Evolutionary conservation across 2,888 invertebrate genomes (phyloP).

Genomic region (Furcula furcula): DNA sequence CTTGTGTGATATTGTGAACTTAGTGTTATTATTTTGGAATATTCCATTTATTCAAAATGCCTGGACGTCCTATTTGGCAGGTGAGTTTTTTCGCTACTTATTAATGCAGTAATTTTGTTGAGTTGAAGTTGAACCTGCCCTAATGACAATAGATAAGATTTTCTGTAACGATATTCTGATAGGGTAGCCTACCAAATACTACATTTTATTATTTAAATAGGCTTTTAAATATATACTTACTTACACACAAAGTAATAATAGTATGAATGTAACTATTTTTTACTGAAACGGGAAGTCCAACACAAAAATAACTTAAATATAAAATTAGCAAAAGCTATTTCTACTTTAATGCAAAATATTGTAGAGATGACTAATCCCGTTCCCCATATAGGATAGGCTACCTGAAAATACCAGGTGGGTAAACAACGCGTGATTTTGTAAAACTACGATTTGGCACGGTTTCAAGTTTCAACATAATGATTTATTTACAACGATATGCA

Average conservation of each 20-base stretch:
- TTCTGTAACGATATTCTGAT: too few relatives aligned
- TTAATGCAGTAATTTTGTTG: too few relatives aligned
- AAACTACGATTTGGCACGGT: constrained; percentile 41
- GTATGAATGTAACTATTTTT: too few relatives aligned
- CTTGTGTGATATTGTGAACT: constrained; percentile 50
- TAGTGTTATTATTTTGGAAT: constrained; percentile 50
- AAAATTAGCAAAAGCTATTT: background rate
- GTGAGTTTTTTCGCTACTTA: constrained; percentile 75
- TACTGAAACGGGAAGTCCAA: too few relatives aligned
- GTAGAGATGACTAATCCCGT: constrained; percentile 30
- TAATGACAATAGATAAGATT: too few relatives aligned
- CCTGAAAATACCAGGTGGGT: constrained; percentile 61
- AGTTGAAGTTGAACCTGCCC: too few relatives aligned
- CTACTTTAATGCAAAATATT: background rate
- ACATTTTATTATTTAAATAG: too few relatives aligned
- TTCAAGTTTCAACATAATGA: constrained; percentile 32
- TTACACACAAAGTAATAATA: too few relatives aligned
- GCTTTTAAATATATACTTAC: too few relatives aligned
- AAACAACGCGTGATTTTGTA: constrained; percentile 40
- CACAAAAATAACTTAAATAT: background rate
- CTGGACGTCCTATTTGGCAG: constrained; percentile 90
- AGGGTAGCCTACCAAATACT: too few relatives aligned
- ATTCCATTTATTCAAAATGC: constrained; percentile 76
- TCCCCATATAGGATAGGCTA: constrained; percentile 46
- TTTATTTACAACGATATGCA: constrained; percentile 14